phyloP scores from a whole-genome alignment of 2,888 invertebrate genomes.

The Norana najaformis region DNA sequence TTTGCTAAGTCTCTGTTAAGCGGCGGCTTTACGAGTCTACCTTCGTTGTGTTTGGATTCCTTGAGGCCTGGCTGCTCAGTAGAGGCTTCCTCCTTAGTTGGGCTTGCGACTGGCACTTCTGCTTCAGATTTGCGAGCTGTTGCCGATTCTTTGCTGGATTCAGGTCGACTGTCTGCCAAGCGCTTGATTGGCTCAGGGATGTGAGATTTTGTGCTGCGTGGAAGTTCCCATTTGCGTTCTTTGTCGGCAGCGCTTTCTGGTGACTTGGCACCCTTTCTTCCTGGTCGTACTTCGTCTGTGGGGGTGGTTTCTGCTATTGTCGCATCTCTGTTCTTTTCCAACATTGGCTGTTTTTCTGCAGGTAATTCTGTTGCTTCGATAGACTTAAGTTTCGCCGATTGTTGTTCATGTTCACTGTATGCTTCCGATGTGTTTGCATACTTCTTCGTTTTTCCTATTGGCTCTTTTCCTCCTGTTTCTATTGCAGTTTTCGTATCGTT shows the following conservation, averaged over 20 bases:
- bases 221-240: neutral
- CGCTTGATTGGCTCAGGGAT: neutral
- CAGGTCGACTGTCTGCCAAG: neutral
- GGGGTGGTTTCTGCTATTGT: neutral
- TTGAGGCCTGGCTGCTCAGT: neutral
- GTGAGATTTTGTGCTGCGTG: neutral
- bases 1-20: neutral
- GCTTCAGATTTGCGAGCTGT: neutral
- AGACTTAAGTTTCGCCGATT: neutral
- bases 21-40: neutral
- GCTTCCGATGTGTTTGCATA: neutral
- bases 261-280: neutral
- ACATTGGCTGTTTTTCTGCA: neutral
- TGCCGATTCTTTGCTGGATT: neutral
- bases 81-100: neutral
- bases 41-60: neutral
- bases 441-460: neutral
- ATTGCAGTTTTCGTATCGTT: neutral
- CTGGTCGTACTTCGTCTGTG: neutral
- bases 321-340: neutral
- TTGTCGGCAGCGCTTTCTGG: neutral
- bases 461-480: neutral
- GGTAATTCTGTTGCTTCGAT: neutral
- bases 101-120: neutral
- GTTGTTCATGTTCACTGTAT: neutral